Evolutionary conservation across 2,113 vertebrate genomes (phyloP).

Genomic region (Aspiorhynchus laticeps): DNA sequence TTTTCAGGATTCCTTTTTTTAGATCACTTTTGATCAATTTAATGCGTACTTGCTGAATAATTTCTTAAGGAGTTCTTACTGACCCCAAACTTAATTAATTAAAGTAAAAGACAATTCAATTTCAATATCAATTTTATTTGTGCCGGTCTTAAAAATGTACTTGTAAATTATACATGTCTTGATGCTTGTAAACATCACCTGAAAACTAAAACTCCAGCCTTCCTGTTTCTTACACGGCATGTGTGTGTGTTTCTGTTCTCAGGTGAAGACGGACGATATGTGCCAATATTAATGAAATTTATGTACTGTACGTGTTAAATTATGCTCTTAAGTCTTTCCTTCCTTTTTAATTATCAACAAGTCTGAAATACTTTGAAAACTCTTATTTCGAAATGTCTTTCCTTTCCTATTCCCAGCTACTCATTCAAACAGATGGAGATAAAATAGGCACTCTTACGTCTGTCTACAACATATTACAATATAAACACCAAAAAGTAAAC

Average conservation of each 20-base stretch:
- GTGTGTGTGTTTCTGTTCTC: slow-evolving; percentile 36
- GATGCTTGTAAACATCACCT: too few species aligned
- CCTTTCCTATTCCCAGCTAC: not conserved
- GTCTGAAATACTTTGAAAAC: not conserved
- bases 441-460: not conserved
- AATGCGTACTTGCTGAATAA: too few species aligned
- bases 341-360: too few species aligned
- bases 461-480: not conserved
- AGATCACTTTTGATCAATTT: too few species aligned
- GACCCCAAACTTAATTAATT: too few species aligned
- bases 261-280: slow-evolving; percentile 96
- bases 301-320: too few species aligned
- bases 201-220: not conserved
- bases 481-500: not conserved
- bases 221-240: not conserved
- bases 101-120: too few species aligned
- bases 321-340: too few species aligned
- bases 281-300: too few species aligned
- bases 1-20: too few species aligned
- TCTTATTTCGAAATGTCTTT: not conserved
- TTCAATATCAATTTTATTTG: not conserved
- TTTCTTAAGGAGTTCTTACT: too few species aligned
- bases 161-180: too few species aligned
- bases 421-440: not conserved
- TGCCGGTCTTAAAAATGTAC: not conserved